Base-by-base conservation (phyloP, 2,888 invertebrate genomes). In the Drosophila colorata region DNA sequence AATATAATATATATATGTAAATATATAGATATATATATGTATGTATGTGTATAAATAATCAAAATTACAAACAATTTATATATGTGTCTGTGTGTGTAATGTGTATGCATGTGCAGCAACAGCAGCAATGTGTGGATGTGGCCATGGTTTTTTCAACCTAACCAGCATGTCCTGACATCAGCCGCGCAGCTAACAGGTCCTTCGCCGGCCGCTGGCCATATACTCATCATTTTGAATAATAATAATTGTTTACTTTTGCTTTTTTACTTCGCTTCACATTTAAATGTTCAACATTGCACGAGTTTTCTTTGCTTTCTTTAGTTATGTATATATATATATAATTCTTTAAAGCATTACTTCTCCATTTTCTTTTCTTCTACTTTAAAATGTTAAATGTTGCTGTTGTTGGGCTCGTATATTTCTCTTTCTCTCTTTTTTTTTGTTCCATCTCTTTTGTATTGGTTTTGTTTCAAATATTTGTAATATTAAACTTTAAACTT, bases 381-480 rank as follows among this genome's bases (percentile, higher is more conserved):
- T 82, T 77, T 74, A 83, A 80, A 90, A 88, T 89, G 80, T 82
- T 81, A 74, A 78, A 80, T 80, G 82, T 88, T 88, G 83, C 84
- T 89, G 81, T 78, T 87, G 81, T 72, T 80, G 74, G 84, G 67
- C 70, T 77, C 65, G 69, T 71, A 61, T 56, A 59, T 66, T 28
- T 47, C 43, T 47, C 16, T 53, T 11, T 28, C 31, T 31, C 11
- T 31, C 28, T 9, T 40, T 70, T 20, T 6, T 44, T 66, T 61
- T 61, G 41, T 64, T 63, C 58, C 55, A 67, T 71, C 33, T 48
- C 49, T 48, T 38, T 75, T 51, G n/a, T 67, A 37, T 40, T 43
- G 20, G 20, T 33, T 61, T 49, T 33, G 23, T 40, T 63, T 70
- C 51, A 73, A 59, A 58, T 73, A 60, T 57, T 61, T 69, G 28